Conservation (phyloP, 2,888 invertebrate species). For the Phengaris arion region DNA sequence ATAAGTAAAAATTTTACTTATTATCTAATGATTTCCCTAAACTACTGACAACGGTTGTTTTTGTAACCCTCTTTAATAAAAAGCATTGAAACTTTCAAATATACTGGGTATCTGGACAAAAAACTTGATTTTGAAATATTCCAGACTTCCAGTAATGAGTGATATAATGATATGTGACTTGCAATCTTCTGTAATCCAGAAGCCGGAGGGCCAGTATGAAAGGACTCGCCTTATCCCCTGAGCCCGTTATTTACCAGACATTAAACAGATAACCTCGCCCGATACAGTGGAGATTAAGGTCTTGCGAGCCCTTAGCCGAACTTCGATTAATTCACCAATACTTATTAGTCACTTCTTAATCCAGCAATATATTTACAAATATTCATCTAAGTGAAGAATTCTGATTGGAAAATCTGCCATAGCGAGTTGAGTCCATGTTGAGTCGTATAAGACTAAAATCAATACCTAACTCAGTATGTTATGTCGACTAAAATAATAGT, state of each 20-base stretch:
- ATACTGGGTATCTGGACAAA: too few relatives aligned
- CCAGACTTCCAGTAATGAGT: background rate
- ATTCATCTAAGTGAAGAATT: background rate
- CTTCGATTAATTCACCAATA: slow-evolving; percentile 80
- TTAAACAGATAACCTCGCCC: slow-evolving; percentile 80
- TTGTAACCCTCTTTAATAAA: too few relatives aligned
- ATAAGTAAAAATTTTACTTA: too few relatives aligned
- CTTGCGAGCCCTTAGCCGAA: slow-evolving; percentile 72
- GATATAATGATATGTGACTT: slow-evolving; percentile 49
- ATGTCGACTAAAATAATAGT: too few relatives aligned
- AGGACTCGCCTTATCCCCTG: slow-evolving; percentile 79
- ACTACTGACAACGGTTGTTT: too few relatives aligned
- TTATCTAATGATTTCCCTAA: too few relatives aligned
- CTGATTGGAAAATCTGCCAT: background rate
- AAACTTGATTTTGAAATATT: background rate
- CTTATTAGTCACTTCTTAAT: slow-evolving; percentile 47
- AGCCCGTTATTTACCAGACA: slow-evolving; percentile 81
- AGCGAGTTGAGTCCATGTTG: too few relatives aligned
- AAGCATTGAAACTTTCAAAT: too few relatives aligned
- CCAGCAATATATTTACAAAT: slow-evolving; percentile 9
- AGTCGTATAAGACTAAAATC: too few relatives aligned
- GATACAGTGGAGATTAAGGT: slow-evolving; percentile 77
- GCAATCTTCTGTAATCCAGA: slow-evolving; percentile 74
- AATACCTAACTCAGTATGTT: too few relatives aligned
- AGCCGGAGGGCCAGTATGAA: slow-evolving; percentile 75